Base-by-base conservation (phyloP, 2,888 invertebrate genomes). In the Argyra leucocephala region DNA sequence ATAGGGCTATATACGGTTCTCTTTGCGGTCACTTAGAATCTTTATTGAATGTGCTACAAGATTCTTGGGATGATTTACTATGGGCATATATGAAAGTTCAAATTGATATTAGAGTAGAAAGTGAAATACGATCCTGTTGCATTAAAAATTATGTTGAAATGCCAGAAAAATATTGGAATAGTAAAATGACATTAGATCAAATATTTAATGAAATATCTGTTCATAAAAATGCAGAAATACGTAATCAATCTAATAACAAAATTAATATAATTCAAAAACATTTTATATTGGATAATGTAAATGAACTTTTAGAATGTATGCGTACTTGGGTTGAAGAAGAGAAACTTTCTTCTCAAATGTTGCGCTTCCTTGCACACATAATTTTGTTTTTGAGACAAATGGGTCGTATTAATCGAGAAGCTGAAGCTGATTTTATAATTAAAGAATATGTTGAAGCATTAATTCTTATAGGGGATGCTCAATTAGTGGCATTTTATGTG, bases 1-100 rank as follows among this genome's bases (percentile, higher is more conserved):
- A 82, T 10, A 81, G 84, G 71, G 92, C 91, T 5, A 84, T 91
- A 21, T 83, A 90, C 67, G 93, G 87, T 2, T 84, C 88, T 63
- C 84, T 94, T 62, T 91, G 93, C 79, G 96, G 96, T 0, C 88
- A 94, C 76, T 79, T 96, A 58, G 82, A 85, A 36, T 86, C 90
- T 7, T 77, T 95, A n/a, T 78, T 95, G 57, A 83, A 88, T 0
- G 86, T 89, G 15, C 89, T 92, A 68, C 81, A 85, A 71, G 82
- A 82, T n/a, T 87, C 86, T 26, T 97, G 96, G 96, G 88, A 91
- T 73, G 96, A 97, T 77, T 81, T 89, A 68, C 80, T 96, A 26
- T 97, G 96, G 96, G 91, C 93, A 1, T 88, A 93, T 76, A 82
- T 93, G 69, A 85, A 84, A 74, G 85, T 88, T 0, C 85, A 92